These are phyloP conservation scores for Manis crassicaudata DNA, from an alignment of 2,797 vertebrate species.

Conservation along the genomic window DNA sequence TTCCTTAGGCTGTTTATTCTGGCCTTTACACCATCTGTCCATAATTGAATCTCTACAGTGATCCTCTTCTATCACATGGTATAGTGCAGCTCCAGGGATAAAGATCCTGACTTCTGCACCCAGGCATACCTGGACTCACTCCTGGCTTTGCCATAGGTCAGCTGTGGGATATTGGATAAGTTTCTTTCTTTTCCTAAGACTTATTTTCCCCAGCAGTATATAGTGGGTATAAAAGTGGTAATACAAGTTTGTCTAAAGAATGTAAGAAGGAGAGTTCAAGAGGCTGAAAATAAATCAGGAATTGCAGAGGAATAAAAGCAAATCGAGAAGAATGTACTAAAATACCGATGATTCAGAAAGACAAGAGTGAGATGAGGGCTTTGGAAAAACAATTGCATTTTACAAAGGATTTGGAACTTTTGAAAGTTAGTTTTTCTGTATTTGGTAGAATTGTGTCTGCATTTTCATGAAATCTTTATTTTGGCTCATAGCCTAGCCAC, in stretches of 20 bases:
- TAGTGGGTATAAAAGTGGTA: neutral
- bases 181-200: neutral
- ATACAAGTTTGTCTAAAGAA: neutral
- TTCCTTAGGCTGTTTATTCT: neutral
- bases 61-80: neutral
- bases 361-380: neutral
- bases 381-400: neutral
- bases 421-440: neutral
- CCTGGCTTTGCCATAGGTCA: neutral
- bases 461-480: neutral
- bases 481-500: neutral
- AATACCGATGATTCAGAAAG: neutral
- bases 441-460: neutral
- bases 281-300: neutral
- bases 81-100: accelerated
- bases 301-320: neutral
- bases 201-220: neutral
- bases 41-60: too few relatives aligned
- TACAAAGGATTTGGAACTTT: neutral
- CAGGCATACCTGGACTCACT: neutral
- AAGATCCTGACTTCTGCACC: neutral
- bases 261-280: neutral
- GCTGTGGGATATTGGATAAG: too few relatives aligned
- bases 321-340: neutral
- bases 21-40: too few relatives aligned